Conservation (phyloP, 2,797 vertebrate genomes). For the Gymnoscopelus microlampas region DNA sequence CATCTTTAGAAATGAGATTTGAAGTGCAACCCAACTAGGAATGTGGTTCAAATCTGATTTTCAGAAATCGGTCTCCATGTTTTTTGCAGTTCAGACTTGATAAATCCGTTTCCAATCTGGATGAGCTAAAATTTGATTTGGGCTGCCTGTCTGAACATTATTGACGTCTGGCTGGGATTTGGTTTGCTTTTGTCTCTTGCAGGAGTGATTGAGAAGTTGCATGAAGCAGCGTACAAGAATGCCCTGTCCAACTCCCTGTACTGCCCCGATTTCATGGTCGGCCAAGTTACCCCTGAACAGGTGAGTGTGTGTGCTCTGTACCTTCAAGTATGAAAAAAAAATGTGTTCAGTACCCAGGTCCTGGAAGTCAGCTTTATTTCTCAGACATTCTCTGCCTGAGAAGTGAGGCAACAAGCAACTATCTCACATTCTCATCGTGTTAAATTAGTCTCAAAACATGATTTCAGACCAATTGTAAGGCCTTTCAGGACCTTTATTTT, state of each 20-base stretch:
- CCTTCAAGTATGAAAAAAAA: background rate
- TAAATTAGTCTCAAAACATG: no score
- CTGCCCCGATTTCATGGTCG: constrained; percentile 89
- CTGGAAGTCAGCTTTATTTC: background rate
- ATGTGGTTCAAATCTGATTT: no score
- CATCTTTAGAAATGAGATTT: background rate
- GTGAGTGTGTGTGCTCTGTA: constrained; percentile 65
- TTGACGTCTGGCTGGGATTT: background rate
- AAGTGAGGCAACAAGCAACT: background rate
- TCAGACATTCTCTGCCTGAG: background rate
- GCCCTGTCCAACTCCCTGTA: constrained; percentile 90
- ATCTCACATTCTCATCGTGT: background rate
- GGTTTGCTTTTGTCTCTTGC: constrained; percentile 2
- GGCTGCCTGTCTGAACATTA: no score
- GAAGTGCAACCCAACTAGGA: background rate
- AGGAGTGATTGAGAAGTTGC: constrained; percentile 92
- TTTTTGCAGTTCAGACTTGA: no score
- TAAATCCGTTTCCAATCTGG: no score
- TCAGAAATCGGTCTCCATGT: no score
- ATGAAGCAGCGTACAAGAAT: constrained; percentile 90
- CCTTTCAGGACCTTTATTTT: background rate
- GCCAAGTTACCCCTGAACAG: constrained; percentile 84
- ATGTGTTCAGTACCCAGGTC: background rate
- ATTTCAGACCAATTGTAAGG: background rate
- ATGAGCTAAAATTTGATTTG: no score